Evolutionary conservation across 2,797 vertebrate species (phyloP), one percentile per base, ranked within the genome.

Genomic region (Thunnus albacares): DNA sequence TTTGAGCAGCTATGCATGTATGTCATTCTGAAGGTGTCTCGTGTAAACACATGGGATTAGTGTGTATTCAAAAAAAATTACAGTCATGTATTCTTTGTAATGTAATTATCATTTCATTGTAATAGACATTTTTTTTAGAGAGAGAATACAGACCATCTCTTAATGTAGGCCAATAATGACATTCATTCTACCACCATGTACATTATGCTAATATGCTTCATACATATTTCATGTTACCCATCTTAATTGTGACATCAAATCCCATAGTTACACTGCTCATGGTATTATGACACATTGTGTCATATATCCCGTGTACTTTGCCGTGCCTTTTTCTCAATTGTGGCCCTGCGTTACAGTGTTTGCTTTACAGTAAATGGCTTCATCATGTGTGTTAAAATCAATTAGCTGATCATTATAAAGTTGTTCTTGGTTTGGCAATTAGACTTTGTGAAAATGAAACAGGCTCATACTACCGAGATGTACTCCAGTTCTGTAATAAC

Each of bases 381-480:
- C 60, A 33, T 63, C n/a, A 1, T 75, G 67, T 69, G 33, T 76
- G 64, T 75, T 81, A 26, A 75, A 82, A 77, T 71, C 70, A 43
- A 76, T 78, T 67, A 75, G 68, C 53, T 68, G 35, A 61, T 78
- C 22, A 79, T 80, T 56, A 63, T 30, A 43, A 78, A 78, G 73
- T 56, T 33, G n/a, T 70, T 53, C 30, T 72, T 41, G 43, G 59
- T 56, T 79, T 53, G 18, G 22, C 13, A 33, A 24, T 45, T 43
- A 28, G 13, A 70, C 10, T 52, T 51, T 65, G 53, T 76, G 18
- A 67, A 67, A 82, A 78, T 68, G 13, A 59, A 78, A 38, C 3
- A 13, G n/a, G 60, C 53, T 17, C 20, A 20, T 5, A n/a, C 51
- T 30, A 33, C 2, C 35, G 41, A 57, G 45, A 52, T 57, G 18